Evolutionary conservation across 2,888 invertebrate genomes (phyloP).

Genomic region (Linnaemya vulpina): DNA sequence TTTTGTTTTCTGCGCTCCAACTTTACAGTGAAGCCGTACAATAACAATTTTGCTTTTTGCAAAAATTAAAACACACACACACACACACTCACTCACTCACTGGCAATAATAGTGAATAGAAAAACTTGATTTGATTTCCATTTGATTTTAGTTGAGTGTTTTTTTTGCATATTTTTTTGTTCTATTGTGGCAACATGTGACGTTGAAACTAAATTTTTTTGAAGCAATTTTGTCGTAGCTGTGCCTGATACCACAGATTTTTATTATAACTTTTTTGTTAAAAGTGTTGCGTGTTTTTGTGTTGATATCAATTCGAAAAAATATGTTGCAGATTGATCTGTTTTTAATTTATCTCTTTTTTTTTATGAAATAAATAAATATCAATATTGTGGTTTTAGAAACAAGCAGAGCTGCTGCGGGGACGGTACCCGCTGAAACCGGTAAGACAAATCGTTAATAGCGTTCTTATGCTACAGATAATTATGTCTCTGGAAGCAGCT

Average conservation of each 20-base stretch:
- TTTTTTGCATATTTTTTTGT: background rate
- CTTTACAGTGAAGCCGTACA: conserved; percentile 46
- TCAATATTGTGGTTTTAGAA: background rate
- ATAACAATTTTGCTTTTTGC: background rate
- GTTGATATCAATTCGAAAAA: conserved; percentile 4
- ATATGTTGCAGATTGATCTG: conserved; percentile 44
- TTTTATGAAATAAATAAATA: background rate
- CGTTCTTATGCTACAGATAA: too few relatives aligned
- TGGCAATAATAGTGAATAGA: background rate
- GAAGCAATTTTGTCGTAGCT: conserved; percentile 19
- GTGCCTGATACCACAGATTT: background rate
- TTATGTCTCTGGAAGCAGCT: too few relatives aligned
- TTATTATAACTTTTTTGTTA: background rate
- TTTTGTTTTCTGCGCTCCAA: background rate
- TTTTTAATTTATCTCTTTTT: conserved; percentile 45
- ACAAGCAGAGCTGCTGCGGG: background rate
- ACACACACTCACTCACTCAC: too few relatives aligned
- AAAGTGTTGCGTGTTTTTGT: conserved; percentile 48
- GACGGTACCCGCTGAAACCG: background rate
- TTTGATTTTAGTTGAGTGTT: background rate
- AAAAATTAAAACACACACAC: background rate
- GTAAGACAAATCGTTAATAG: too few relatives aligned
- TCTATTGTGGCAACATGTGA: conserved; percentile 34
- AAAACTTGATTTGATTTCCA: conserved; percentile 31
- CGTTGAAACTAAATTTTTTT: conserved; percentile 23